Evolutionary conservation across 2,113 vertebrate genomes (phyloP).

Genomic region (Seriola dumerili): DNA sequence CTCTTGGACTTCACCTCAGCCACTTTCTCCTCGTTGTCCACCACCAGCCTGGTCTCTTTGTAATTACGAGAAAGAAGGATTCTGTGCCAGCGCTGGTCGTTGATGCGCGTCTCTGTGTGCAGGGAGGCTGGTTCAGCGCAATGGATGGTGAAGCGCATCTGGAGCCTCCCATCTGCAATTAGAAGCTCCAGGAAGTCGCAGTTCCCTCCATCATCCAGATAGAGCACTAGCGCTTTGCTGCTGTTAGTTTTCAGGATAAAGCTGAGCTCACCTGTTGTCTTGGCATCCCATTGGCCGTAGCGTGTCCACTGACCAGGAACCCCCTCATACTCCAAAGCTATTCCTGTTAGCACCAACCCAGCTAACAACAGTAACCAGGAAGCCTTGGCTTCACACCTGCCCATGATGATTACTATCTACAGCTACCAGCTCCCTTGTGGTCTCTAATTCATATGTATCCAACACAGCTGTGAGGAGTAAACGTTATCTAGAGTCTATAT

Average conservation of each 20-base stretch:
- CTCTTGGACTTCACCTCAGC: constrained; percentile 92
- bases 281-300: constrained; percentile 91
- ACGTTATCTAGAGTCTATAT: constrained; percentile 50
- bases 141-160: constrained; percentile 92
- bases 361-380: constrained; percentile 72
- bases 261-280: constrained; percentile 89
- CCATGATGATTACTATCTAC: constrained; percentile 74
- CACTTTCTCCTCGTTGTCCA: constrained; percentile 91
- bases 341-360: constrained; percentile 69
- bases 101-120: constrained; percentile 86
- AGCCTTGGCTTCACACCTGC: constrained; percentile 60
- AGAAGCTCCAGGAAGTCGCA: constrained; percentile 96
- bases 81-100: constrained; percentile 93
- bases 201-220: constrained; percentile 94
- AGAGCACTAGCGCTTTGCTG: constrained; percentile 91
- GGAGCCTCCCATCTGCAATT: constrained; percentile 88
- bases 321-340: constrained; percentile 91
- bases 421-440: constrained; percentile 46
- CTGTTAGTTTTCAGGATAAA: constrained; percentile 93
- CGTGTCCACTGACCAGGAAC: constrained; percentile 95
- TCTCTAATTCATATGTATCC: constrained; percentile 66
- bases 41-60: constrained; percentile 87
- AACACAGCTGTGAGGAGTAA: constrained; percentile 46
- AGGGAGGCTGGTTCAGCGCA: constrained; percentile 92
- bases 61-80: constrained; percentile 88